These are phyloP conservation scores for Diploptera punctata DNA, from an alignment of 2,888 invertebrate species.

Conservation along the genomic window DNA sequence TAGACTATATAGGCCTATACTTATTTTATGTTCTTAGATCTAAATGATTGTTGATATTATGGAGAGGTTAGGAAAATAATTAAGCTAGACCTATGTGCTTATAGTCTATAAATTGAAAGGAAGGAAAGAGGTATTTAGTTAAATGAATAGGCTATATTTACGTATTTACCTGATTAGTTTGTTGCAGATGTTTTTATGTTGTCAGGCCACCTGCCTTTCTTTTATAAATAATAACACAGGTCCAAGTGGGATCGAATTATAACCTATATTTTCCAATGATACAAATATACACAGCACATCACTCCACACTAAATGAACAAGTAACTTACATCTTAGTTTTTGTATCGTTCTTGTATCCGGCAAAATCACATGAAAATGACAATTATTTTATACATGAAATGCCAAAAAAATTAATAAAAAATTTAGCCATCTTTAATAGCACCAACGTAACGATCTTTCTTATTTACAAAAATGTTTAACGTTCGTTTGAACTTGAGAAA, in stretches of 20 bases:
- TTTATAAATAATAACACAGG: too few relatives aligned
- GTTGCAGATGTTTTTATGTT: constrained; percentile 4
- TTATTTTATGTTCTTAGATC: too few relatives aligned
- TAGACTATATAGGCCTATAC: too few relatives aligned
- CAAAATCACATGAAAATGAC: too few relatives aligned
- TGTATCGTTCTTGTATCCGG: neutral
- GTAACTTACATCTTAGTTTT: neutral
- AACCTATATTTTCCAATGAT: constrained; percentile 25
- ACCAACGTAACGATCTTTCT: neutral
- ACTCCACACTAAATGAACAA: constrained; percentile 15
- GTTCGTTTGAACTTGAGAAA: neutral
- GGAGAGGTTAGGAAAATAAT: too few relatives aligned
- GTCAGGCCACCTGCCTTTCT: neutral
- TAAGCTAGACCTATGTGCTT: too few relatives aligned
- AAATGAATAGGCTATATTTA: neutral
- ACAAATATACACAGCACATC: constrained; percentile 27
- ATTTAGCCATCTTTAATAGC: neutral
- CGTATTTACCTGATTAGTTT: constrained; percentile 3
- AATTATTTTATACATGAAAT: too few relatives aligned
- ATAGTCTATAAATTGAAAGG: too few relatives aligned
- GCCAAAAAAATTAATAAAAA: too few relatives aligned
- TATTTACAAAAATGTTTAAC: neutral
- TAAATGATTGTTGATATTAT: too few relatives aligned
- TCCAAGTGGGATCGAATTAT: constrained; percentile 16
- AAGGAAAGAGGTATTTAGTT: too few relatives aligned